Base-by-base conservation (phyloP, 2,797 vertebrate genomes). In the Luscinia megarhynchos region DNA sequence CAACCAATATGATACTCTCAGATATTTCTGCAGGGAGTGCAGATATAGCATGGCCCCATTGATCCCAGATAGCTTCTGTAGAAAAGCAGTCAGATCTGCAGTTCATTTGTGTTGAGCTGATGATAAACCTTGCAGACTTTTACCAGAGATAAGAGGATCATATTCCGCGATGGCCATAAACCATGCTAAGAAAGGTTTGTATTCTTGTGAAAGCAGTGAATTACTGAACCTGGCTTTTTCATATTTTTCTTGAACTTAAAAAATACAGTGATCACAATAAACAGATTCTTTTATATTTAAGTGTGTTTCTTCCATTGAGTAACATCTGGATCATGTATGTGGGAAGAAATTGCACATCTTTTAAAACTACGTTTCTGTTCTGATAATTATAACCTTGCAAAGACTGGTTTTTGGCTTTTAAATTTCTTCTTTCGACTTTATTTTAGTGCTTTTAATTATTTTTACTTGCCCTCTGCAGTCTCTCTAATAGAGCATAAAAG, bases 91-190 rank as follows among this genome's bases (percentile, higher is more conserved):
- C 23, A 13, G 46, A 70, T 48, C 72, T 92, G 36, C 67, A 54
- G 61, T 70, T 90, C 72, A 40, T 50, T 70, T 89, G 51, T 89
- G 43, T 63, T 17, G 40, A 86, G 40, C n/a, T 91, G 73, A 68
- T 78, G 87, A 89, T 77, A 93, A 91, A 75, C 69, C 50, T 86
- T 77, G 48, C 78, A 95, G 79, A 89, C 58, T 94, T 90, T 81
- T 66, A 59, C n/a, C 58, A 91, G 58, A 78, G 90, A 66, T 87
- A 81, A 83, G 21, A 75, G 76, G 58, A 78, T 68, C 62, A 9
- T 51, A 29, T 76, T 81, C 50, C 27, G 10, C 10, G 12, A 36
- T 24, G 46, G 51, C 43, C 53, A 62, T 79, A 70, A 89, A 70
- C 41, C 14, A 12, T 26, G 30, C 48, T 61, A 30, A 45, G 67